Conservation (phyloP, 2,797 vertebrate genomes). For the Coendou prehensilis region DNA sequence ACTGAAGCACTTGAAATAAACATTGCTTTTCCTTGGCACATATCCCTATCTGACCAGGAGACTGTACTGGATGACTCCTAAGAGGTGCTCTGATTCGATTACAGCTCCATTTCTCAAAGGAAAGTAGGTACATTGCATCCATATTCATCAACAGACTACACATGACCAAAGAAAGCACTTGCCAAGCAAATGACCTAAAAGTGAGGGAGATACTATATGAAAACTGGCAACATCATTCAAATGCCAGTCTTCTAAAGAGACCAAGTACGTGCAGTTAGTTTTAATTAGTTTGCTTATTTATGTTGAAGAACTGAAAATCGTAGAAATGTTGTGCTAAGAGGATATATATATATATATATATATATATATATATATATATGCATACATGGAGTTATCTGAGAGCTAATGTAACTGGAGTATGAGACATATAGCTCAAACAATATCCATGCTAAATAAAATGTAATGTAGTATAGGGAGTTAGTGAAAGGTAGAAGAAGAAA, state of each 20-base stretch:
- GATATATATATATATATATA: background rate
- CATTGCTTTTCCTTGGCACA: background rate
- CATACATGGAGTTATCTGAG: background rate
- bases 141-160: constrained; percentile 5
- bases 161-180: background rate
- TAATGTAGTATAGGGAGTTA: background rate
- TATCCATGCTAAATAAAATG: background rate
- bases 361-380: too few species aligned
- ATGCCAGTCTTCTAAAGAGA: constrained; percentile 26
- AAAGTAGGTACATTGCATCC: background rate
- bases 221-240: constrained; percentile 27
- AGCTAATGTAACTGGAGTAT: background rate
- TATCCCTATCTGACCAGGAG: background rate
- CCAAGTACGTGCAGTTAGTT: background rate
- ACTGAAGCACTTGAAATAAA: background rate
- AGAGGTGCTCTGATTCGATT: constrained; percentile 36
- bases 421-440: background rate
- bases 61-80: background rate
- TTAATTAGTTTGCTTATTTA: constrained; percentile 20
- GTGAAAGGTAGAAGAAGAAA: background rate
- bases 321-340: background rate
- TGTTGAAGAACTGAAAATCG: background rate
- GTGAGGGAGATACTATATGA: background rate
- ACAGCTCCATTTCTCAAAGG: constrained; percentile 48
- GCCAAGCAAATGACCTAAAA: constrained; percentile 14